Percentiles rank a stretch among this genome's conserved stretches.
Evolutionary conservation across 2,888 invertebrate genomes (phyloP).

Genomic region (Melanotus villosus): DNA sequence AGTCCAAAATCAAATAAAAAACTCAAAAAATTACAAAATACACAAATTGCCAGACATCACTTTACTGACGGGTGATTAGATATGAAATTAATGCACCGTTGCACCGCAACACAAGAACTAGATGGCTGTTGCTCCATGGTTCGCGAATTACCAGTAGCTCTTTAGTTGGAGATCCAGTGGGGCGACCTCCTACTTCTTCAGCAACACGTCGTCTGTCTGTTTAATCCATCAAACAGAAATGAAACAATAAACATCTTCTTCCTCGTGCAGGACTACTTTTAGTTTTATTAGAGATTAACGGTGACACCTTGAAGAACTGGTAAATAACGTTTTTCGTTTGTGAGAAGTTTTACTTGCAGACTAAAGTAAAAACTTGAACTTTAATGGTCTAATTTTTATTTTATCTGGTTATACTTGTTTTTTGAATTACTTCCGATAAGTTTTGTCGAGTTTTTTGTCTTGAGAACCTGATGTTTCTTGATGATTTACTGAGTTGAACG

Average conservation of each 20-base stretch:
- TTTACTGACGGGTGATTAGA: slow-evolving; percentile 20
- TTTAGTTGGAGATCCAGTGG: slow-evolving; percentile 32
- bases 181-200: slow-evolving; percentile 44
- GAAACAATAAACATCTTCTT: slow-evolving; percentile 22
- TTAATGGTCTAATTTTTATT: no score
- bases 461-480: no score
- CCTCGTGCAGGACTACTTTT: slow-evolving; percentile 27
- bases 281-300: slow-evolving; percentile 24
- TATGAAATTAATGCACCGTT: slow-evolving; percentile 40
- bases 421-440: no score
- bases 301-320: background rate
- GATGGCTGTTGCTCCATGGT: slow-evolving; percentile 41
- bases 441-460: no score
- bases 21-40: background rate
- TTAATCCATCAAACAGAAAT: slow-evolving; percentile 1
- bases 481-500: no score
- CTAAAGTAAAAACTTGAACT: no score
- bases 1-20: background rate
- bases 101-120: slow-evolving; percentile 48
- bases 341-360: background rate
- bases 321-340: background rate
- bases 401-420: no score
- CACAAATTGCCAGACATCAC: slow-evolving; percentile 8
- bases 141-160: slow-evolving; percentile 36
- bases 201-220: background rate